Base-by-base conservation (phyloP, 2,113 vertebrate species). In the Phalacrocorax pelagicus region DNA sequence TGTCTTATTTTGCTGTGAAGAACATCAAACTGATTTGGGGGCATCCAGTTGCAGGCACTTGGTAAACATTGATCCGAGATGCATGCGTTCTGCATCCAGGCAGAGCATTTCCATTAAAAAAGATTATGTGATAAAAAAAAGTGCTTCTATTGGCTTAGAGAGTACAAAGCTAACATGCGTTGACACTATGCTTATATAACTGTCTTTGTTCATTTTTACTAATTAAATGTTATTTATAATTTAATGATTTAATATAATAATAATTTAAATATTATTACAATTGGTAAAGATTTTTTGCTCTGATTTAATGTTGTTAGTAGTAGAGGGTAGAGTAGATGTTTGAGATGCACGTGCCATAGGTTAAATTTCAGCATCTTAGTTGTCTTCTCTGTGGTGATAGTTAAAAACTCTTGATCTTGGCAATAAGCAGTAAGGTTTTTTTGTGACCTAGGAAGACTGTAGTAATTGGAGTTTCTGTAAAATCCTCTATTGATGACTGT, bases 371-470 rank as follows among this genome's bases (percentile, higher is more conserved):
- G 36, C 26, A 12, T 66, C 11, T n/a, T 42, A 8, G 14, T 52
- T 67, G 69, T 23, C 5, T 24, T 14, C 23, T 30, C 22, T 62
- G 40, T 47, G 62, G 38, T 38, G 27, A 34, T 38, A 47, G 61
- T 26, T 67, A 40, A n/a, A 74, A 86, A n/a, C 34, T 81, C 32
- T 95, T 92, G 32, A 73, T 69, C 59, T 88, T 95, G 90, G 71
- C 65, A 91, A 84, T 94, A 92, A 96, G 94, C 65, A 24, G 2
- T 89, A 44, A 30, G 40, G 59, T 77, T 51, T 91, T 94, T 94
- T 96, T 94, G 54, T 92, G 91, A 90, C 75, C 34, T 79, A 88
- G 66, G 63, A 90, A 81, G 46, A 32, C 38, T 38, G 36, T 42
- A 55, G 23, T 52, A 29, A 29, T 34, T n/a, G 21, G 38, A n/a